A percentile compares a stretch with the other conserved stretches of the same genome.
phyloP scores from a whole-genome alignment of 92 coral and sea anemone species.

The Phenganax marumi region DNA sequence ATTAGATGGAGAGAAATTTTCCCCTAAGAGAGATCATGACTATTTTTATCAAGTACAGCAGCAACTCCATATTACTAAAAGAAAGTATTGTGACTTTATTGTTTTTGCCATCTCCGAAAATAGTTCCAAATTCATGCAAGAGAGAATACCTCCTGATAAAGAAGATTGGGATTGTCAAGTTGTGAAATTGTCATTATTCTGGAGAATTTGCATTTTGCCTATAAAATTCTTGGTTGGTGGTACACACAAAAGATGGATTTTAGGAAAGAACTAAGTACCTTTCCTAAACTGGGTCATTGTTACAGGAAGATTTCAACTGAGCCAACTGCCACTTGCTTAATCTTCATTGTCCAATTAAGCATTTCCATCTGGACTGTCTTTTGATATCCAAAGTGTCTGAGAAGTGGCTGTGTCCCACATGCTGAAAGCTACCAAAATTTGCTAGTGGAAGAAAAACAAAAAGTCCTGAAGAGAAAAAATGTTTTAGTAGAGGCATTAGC shows the following conservation, averaged over 20 bases:
- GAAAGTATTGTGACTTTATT: constrained; percentile 55
- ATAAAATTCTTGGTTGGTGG: constrained; percentile 64
- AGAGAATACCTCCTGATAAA: constrained; percentile 58
- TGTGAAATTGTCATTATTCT: constrained; percentile 50
- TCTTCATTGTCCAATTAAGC: constrained; percentile 34
- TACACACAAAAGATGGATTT: constrained; percentile 60
- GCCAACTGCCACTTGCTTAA: constrained; percentile 12
- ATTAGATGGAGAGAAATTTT: constrained; percentile 2
- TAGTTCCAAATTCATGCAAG: constrained; percentile 38
- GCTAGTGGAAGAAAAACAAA: not conserved
- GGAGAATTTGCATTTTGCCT: constrained; percentile 61
- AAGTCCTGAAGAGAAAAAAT: not conserved
- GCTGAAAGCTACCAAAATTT: constrained; percentile 58
- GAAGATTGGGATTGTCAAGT: constrained; percentile 53
- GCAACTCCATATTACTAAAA: constrained; percentile 51
- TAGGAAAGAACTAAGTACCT: not conserved
- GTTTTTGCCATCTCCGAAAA: constrained; percentile 53
- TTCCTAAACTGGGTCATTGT: constrained; percentile 21
- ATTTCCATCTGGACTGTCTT: constrained; percentile 55
- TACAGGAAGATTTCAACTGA: constrained; percentile 32
- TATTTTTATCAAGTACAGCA: constrained; percentile 63
- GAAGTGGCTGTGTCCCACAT: constrained; percentile 63
- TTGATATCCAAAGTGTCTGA: constrained; percentile 50
- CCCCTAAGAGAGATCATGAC: constrained; percentile 48
- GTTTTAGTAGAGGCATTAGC: not conserved